Evolutionary conservation across 1,140 invertebrate genomes (phyloP).

Genomic region (Drosophila triauraria): DNA sequence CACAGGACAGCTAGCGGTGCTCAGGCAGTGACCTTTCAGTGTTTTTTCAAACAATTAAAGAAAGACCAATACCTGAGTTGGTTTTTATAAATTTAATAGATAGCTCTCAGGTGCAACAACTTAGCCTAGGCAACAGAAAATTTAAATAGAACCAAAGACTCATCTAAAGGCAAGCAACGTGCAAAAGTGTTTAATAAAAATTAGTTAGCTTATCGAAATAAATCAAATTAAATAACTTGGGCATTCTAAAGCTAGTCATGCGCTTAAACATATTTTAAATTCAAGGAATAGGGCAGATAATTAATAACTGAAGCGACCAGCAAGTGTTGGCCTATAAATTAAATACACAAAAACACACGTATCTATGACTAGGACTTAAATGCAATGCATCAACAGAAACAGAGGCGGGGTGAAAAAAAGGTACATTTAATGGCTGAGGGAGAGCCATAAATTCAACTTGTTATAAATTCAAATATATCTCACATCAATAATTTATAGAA

Average conservation of each 20-base stretch:
- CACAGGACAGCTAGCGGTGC: constrained; percentile 52
- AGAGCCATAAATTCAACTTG: constrained; percentile 69
- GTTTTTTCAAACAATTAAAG: not conserved
- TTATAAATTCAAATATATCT: constrained; percentile 83
- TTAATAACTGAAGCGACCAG: constrained; percentile 64
- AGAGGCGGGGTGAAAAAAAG: constrained; percentile 12
- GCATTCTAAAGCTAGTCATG: constrained; percentile 51
- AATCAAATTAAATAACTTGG: too few relatives aligned
- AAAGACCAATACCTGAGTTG: not conserved
- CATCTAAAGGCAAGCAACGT: constrained; percentile 37
- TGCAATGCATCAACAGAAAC: constrained; percentile 33
- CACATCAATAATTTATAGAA: constrained; percentile 81
- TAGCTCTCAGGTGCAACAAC: constrained; percentile 30
- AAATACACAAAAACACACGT: constrained; percentile 26
- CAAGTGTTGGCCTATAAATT: constrained; percentile 66
- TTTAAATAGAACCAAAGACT: constrained; percentile 2
- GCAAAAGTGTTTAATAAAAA: constrained; percentile 27
- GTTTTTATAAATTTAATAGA: not conserved
- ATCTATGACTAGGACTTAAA: constrained; percentile 24
- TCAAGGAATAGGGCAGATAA: constrained; percentile 31
- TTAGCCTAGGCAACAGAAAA: constrained; percentile 46
- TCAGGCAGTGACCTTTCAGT: constrained; percentile 19
- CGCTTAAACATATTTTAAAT: constrained; percentile 27
- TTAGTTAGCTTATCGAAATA: not conserved
- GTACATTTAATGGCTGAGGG: constrained; percentile 55